Evolutionary conservation across 2,113 vertebrate genomes (phyloP), one percentile per base, ranked within the genome.

Genomic region (Cyrtonyx montezumae): DNA sequence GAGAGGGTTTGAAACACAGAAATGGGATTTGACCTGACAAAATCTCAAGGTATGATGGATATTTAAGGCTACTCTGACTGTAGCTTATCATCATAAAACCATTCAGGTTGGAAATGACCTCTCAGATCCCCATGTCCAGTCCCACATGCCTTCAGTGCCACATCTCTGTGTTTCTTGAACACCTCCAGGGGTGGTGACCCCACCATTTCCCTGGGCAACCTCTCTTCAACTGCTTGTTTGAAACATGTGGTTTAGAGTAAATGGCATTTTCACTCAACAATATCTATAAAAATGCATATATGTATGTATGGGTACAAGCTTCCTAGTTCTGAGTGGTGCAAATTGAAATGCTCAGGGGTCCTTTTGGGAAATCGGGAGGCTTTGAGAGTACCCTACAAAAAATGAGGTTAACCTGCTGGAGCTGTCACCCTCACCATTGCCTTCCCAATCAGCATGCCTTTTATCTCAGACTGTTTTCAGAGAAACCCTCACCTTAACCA

Each of bases 291-390:
- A 49, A 51, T 28, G 14, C 28, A 28, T 9, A 53, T 53, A 53
- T 16, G 51, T 26, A 53, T 53, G 15, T 53, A 5, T 2, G 21
- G 30, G 22, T 49, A 2, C 2, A 25, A 70, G 28, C 15, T 32
- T 80, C 40, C 21, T 37, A 30, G 20, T 14, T 77, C 14, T 37
- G 61, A 0, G 1, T 16, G 53, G 16, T 25, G 40, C 13, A 25
- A 46, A 45, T 42, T 14, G 0, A 36, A 48, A 67, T 1, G 1
- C 20, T 65, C 70, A 5, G 0, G 12, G 69, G 49, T 15, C 10
- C 40, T 43, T 49, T n/a, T 58, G 68, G 79, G 30, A 79, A 61
- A 69, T 42, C 6, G 6, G 4, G 37, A 63, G 14, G 13, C 4
- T 82, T 79, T 43, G 30, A 62, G 70, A 59, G 25, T 51, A 59